Conservation (phyloP, 2,113 vertebrate genomes). For the Megaceryle maxima region DNA sequence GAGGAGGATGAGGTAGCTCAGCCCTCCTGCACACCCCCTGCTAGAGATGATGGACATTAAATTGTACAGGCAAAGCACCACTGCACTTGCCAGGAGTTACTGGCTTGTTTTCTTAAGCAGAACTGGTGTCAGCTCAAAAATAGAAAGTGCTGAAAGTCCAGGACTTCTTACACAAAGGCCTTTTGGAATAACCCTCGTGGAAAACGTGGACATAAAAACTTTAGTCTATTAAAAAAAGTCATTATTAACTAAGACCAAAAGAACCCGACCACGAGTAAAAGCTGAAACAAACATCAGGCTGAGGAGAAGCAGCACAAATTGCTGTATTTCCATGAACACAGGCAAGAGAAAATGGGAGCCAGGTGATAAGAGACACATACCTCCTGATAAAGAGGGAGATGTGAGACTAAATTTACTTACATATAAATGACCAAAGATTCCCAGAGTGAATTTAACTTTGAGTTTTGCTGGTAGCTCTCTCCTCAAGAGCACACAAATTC, state of each 20-base stretch:
- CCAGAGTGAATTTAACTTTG: too few relatives aligned
- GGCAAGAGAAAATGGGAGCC: neutral
- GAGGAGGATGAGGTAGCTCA: neutral
- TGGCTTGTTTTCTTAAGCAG: neutral
- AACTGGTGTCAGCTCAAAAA: neutral
- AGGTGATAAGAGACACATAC: neutral
- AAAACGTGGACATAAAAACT: neutral
- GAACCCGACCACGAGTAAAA: neutral
- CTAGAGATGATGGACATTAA: accelerated
- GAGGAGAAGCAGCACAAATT: neutral
- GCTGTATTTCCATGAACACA: neutral
- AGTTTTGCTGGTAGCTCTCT: neutral
- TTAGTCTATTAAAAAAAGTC: neutral
- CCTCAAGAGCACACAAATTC: neutral
- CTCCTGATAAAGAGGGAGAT: neutral
- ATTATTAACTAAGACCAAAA: neutral
- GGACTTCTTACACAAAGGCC: neutral
- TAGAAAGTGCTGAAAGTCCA: neutral
- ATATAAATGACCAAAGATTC: neutral
- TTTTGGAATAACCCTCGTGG: neutral
- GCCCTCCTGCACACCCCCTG: neutral
- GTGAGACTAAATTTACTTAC: neutral
- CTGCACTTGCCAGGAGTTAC: neutral
- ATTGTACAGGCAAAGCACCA: too few relatives aligned
- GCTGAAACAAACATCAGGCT: neutral